Percentiles rank a stretch among this genome's conserved stretches.
Evolutionary conservation across 64 coral and sea anemone genomes (phyloP).

Genomic region (Platygyra sinensis): DNA sequence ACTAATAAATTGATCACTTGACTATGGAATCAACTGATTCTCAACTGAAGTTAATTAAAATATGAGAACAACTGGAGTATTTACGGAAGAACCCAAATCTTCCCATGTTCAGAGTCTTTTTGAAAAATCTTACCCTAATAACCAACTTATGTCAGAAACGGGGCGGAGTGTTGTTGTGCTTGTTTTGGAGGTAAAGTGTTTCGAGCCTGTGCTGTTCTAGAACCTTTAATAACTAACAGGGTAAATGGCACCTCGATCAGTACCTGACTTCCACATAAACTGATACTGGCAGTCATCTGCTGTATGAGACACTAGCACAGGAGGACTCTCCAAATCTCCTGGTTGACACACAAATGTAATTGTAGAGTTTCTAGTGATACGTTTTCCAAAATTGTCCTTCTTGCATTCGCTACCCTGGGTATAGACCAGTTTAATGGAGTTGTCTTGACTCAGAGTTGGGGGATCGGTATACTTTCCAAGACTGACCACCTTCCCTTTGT

Average conservation of each 20-base stretch:
- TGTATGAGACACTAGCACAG: slow-evolving; percentile 71
- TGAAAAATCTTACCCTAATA: too few relatives aligned
- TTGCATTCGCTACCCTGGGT: slow-evolving; percentile 69
- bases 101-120: too few relatives aligned
- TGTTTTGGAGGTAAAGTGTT: too few relatives aligned
- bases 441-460: slow-evolving; percentile 67
- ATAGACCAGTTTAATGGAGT: slow-evolving; percentile 68
- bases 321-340: slow-evolving; percentile 81
- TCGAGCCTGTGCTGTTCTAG: too few relatives aligned
- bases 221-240: neutral
- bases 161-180: neutral
- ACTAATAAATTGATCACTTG: too few relatives aligned
- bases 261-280: slow-evolving; percentile 90
- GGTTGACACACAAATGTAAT: slow-evolving; percentile 89
- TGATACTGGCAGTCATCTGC: slow-evolving; percentile 70
- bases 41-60: too few relatives aligned
- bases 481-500: slow-evolving; percentile 28
- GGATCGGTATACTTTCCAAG: slow-evolving; percentile 63
- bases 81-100: too few relatives aligned
- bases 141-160: too few relatives aligned
- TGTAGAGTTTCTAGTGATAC: slow-evolving; percentile 44
- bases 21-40: too few relatives aligned
- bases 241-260: neutral
- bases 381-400: slow-evolving; percentile 22
- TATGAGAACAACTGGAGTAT: too few relatives aligned